Percentiles rank a stretch among this genome's conserved stretches.
Conservation (phyloP, 2,797 vertebrate genomes). For the Sebastes steindachneri region DNA sequence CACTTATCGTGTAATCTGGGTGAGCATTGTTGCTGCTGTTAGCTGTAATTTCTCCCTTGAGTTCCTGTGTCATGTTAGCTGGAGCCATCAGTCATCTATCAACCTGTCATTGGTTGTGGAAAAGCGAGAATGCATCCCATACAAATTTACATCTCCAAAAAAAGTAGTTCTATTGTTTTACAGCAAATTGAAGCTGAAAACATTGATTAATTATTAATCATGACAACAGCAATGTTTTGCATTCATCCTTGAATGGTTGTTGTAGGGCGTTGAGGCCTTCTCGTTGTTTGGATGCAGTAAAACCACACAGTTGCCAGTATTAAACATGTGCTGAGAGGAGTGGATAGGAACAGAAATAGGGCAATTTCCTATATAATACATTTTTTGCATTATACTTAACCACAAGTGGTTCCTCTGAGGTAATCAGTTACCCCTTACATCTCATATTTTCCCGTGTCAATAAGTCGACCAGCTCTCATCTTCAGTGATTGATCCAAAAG, state of each 20-base stretch:
- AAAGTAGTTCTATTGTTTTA: not conserved
- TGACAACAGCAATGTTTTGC: not conserved
- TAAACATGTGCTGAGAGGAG: not conserved
- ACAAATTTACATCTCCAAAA: not conserved
- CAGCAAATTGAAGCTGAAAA: not conserved
- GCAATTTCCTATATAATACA: not conserved
- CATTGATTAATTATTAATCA: not conserved
- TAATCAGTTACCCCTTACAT: slow-evolving; percentile 4
- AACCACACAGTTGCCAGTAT: not conserved
- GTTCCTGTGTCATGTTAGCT: not conserved
- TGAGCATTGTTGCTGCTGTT: not conserved
- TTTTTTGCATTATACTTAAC: slow-evolving; percentile 8
- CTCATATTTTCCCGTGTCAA: slow-evolving; percentile 48
- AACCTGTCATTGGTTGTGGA: not conserved
- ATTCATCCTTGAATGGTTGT: not conserved
- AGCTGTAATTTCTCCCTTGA: not conserved
- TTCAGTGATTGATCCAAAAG: slow-evolving; percentile 53
- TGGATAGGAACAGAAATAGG: slow-evolving; percentile 2
- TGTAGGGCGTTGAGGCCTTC: too few species aligned
- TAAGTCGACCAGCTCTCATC: slow-evolving; percentile 51
- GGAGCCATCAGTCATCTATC: not conserved
- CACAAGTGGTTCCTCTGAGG: slow-evolving; percentile 5
- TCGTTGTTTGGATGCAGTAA: not conserved
- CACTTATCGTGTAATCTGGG: not conserved
- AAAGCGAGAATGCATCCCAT: not conserved